Percentiles rank a stretch among this genome's conserved stretches.
phyloP scores from a whole-genome alignment of 2,113 vertebrate species.

The Podarcis raffonei region DNA sequence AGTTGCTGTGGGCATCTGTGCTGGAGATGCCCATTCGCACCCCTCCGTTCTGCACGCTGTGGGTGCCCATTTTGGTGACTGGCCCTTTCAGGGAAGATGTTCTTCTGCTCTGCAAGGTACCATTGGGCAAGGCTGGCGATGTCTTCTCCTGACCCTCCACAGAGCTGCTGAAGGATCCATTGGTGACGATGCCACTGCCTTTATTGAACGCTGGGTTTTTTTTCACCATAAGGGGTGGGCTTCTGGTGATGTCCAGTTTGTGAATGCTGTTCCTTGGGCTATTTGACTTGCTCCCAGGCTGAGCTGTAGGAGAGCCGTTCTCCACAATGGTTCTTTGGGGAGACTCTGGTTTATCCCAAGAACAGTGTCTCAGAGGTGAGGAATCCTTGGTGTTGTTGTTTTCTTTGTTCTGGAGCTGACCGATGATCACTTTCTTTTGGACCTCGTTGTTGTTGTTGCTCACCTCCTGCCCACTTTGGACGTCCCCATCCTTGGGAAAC shows the following conservation, averaged over 20 bases:
- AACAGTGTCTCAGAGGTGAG: constrained; percentile 77
- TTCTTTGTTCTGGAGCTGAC: constrained; percentile 86
- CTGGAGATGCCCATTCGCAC: constrained; percentile 86
- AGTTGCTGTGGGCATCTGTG: constrained; percentile 74
- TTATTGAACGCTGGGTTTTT: constrained; percentile 96
- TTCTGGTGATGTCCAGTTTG: constrained; percentile 85
- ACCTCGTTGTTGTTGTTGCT: constrained; percentile 90
- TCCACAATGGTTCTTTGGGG: constrained; percentile 80
- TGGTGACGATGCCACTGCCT: constrained; percentile 97
- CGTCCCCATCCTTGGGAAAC: constrained; percentile 85
- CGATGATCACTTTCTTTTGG: constrained; percentile 70
- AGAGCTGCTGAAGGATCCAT: constrained; percentile 94
- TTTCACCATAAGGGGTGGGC: constrained; percentile 89
- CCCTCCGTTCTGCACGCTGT: constrained; percentile 81
- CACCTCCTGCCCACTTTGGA: constrained; percentile 71
- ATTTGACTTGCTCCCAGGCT: constrained; percentile 76
- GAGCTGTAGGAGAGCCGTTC: constrained; percentile 76
- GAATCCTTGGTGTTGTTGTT: constrained; percentile 85
- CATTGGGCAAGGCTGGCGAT: constrained; percentile 75
- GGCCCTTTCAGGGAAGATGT: constrained; percentile 84
- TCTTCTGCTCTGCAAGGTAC: constrained; percentile 80
- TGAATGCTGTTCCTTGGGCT: constrained; percentile 87
- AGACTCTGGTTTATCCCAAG: constrained; percentile 88
- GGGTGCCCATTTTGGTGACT: constrained; percentile 93
- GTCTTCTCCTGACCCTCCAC: constrained; percentile 83